Base-by-base conservation (phyloP, 2,888 invertebrate species). In the Lasiommata megera region DNA sequence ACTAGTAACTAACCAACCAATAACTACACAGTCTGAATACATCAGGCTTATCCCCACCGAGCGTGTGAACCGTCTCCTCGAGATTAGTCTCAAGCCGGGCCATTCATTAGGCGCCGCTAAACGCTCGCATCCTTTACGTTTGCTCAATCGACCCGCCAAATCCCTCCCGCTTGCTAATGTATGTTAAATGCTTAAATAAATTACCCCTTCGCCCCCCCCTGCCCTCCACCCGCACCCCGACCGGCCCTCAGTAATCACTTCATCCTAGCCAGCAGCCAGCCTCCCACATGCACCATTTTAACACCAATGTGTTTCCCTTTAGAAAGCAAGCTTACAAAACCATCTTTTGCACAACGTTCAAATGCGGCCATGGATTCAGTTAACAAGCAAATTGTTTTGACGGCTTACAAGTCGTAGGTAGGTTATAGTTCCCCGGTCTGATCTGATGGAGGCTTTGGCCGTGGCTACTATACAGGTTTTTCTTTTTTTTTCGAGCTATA, bases 161-260 rank as follows among this genome's bases (percentile, higher is more conserved):
- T 9, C 48, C 55, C 31, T 48, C 54, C 47, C 62, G 40, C 62
- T 60, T 55, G 60, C 61, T 67, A 65, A 66, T 67, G 66, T 62
- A 63, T 65, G 65, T 65, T 66, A 69, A 67, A 65, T 58, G 59
- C 58, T 58, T 34, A 66, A 64, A 67, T 67, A 67, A 68, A 67
- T 67, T 60, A 56, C 48, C 54, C 55, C 14, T 12, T 1, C 14
- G 6, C 37, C 38, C 2, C 23, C 43, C 17, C 23, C 23, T n/a
- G 6, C n/a, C 43, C 38, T 60, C 60, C 51, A 40, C 17, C 59
- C 47, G 31, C 7, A 6, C 31, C 31, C 31, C 31, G 7, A 11
- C 51, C 54, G 40, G 47, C 60, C 60, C 54, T 52, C 63, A 46
- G 53, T 68, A 68, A 70, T 67, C 67, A 65, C 67, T 68, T 66